Evolutionary conservation across 2,888 invertebrate species (phyloP).

Genomic region (Zeuzera pyrina): DNA sequence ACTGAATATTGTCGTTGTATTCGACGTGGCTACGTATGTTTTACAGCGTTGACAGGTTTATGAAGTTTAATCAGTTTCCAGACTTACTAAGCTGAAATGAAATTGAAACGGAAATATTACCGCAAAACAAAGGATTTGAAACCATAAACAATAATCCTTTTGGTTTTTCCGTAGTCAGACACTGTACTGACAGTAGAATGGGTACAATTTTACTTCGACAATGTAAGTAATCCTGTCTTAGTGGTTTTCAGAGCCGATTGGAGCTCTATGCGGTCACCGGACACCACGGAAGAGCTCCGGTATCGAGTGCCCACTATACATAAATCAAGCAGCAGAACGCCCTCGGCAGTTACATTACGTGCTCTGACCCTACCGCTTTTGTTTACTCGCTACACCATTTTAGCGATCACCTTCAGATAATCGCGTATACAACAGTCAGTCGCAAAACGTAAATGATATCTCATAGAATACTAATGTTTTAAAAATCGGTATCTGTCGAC

Average conservation of each 20-base stretch:
- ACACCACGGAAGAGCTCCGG: slow-evolving; percentile 62
- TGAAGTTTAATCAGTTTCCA: no score
- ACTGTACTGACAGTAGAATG: background rate
- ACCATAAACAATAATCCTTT: slow-evolving; percentile 8
- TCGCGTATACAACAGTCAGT: slow-evolving; percentile 13
- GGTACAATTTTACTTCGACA: slow-evolving; percentile 12
- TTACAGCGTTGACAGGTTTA: no score
- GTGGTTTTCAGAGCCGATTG: slow-evolving; percentile 34
- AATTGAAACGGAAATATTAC: no score
- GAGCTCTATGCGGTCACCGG: slow-evolving; percentile 49
- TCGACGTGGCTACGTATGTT: no score
- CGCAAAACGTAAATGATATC: slow-evolving; percentile 29
- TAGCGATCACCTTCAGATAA: slow-evolving; percentile 45
- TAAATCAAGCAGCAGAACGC: slow-evolving; percentile 61
- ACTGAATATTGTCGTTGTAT: no score
- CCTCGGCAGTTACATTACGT: slow-evolving; percentile 35
- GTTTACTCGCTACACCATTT: slow-evolving; percentile 42
- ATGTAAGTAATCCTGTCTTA: slow-evolving; percentile 8
- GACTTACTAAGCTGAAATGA: no score
- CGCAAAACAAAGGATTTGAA: no score
- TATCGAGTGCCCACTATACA: slow-evolving; percentile 53
- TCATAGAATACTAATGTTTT: slow-evolving; percentile 29
- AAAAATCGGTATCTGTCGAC: slow-evolving; percentile 24
- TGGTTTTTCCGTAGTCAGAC: slow-evolving; percentile 3
- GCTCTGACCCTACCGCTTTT: slow-evolving; percentile 51